Conservation (phyloP, 2,797 vertebrate species). For the Sphenopsis melanotis region DNA sequence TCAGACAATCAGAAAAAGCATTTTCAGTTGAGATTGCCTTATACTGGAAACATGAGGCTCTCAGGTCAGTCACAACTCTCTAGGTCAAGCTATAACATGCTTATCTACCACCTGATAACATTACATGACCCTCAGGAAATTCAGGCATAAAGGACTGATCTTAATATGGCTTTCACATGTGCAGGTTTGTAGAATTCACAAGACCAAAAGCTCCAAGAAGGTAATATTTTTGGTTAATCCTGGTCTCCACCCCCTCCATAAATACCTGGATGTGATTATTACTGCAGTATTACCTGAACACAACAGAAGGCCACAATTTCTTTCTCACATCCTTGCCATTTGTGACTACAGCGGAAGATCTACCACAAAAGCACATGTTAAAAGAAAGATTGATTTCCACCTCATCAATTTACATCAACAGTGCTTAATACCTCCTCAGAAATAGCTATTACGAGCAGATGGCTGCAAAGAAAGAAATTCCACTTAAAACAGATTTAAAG, state of each 20-base stretch:
- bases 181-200: background rate
- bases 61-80: background rate
- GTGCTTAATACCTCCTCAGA: background rate
- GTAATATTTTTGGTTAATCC: background rate
- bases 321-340: background rate
- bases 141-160: background rate
- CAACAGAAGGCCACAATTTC: background rate
- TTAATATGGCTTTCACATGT: background rate
- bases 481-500: background rate
- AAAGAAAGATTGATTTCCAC: background rate
- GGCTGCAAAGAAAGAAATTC: background rate
- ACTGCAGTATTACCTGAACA: background rate
- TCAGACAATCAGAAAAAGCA: background rate
- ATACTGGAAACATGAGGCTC: accelerated
- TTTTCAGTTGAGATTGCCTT: background rate
- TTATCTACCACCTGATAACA: background rate
- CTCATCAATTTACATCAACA: background rate
- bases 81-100: background rate
- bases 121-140: background rate
- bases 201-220: background rate
- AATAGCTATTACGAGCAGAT: background rate
- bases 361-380: background rate
- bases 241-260: background rate
- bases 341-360: background rate
- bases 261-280: background rate